Conservation (phyloP, 2,797 vertebrate genomes). For the Gallinago stenura region DNA sequence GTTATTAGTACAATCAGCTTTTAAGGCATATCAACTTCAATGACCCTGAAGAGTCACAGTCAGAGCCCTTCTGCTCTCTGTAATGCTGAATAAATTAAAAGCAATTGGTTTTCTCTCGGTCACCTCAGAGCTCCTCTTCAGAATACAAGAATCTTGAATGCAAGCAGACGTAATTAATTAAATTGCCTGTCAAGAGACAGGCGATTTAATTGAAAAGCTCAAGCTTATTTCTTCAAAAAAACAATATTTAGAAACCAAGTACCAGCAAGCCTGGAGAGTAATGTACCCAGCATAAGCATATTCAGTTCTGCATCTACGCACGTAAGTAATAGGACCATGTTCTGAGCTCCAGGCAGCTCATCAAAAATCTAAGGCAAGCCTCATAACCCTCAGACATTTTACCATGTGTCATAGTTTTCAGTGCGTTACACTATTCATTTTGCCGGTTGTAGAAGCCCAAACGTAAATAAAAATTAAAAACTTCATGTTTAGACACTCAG, state of each 20-base stretch:
- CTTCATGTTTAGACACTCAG: neutral
- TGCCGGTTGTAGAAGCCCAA: neutral
- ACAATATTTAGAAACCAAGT: neutral
- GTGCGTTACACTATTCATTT: neutral
- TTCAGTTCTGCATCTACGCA: neutral
- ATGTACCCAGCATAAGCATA: neutral
- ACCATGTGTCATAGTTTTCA: neutral
- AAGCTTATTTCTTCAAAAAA: neutral
- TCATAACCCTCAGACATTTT: neutral
- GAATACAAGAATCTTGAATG: neutral
- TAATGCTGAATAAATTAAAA: constrained; percentile 1
- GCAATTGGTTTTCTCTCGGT: neutral
- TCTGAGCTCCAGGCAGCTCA: neutral
- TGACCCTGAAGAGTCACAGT: neutral
- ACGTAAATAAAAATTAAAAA: neutral
- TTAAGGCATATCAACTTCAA: neutral
- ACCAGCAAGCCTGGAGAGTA: neutral
- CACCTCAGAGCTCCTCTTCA: neutral
- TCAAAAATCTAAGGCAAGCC: neutral
- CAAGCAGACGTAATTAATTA: neutral
- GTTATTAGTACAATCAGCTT: neutral
- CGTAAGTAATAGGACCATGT: neutral
- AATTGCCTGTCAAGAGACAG: neutral
- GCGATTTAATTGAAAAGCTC: neutral
- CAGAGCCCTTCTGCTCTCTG: neutral